These are phyloP conservation scores for Saccostrea echinata DNA, from an alignment of 1,140 invertebrate species.

Conservation along the genomic window DNA sequence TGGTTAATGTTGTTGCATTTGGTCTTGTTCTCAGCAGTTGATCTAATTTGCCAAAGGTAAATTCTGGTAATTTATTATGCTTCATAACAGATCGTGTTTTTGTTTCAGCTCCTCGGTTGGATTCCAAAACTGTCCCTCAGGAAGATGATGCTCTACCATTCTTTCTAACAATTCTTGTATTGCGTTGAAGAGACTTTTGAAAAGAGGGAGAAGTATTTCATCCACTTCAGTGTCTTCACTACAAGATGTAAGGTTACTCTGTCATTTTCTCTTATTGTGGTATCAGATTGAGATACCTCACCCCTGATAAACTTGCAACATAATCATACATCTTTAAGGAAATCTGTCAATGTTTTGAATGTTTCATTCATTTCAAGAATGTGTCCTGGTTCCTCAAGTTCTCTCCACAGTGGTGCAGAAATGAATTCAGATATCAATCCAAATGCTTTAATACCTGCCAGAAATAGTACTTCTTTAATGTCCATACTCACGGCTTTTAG, in stretches of 20 bases:
- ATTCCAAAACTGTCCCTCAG: slow-evolving; percentile 44
- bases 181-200: slow-evolving; percentile 44
- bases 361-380: slow-evolving; percentile 51
- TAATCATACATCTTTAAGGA: slow-evolving; percentile 36
- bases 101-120: neutral
- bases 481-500: neutral
- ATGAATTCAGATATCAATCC: slow-evolving; percentile 57
- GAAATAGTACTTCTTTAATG: slow-evolving; percentile 31
- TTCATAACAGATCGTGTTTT: slow-evolving; percentile 11
- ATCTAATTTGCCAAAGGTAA: slow-evolving; percentile 41
- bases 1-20: slow-evolving; percentile 55
- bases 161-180: slow-evolving; percentile 24
- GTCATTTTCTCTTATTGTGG: slow-evolving; percentile 36
- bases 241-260: slow-evolving; percentile 15
- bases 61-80: slow-evolving; percentile 48
- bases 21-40: slow-evolving; percentile 46
- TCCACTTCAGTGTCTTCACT: slow-evolving; percentile 32
- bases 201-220: slow-evolving; percentile 38
- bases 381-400: slow-evolving; percentile 47
- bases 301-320: neutral
- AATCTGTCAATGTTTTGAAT: slow-evolving; percentile 50
- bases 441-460: slow-evolving; percentile 44
- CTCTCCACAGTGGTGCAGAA: slow-evolving; percentile 44
- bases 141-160: slow-evolving; percentile 40
- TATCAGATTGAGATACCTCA: slow-evolving; percentile 40